A percentile compares a stretch with the other conserved stretches of the same genome.
phyloP scores from a whole-genome alignment of 2,797 vertebrate genomes.

The Apogon talboti region DNA sequence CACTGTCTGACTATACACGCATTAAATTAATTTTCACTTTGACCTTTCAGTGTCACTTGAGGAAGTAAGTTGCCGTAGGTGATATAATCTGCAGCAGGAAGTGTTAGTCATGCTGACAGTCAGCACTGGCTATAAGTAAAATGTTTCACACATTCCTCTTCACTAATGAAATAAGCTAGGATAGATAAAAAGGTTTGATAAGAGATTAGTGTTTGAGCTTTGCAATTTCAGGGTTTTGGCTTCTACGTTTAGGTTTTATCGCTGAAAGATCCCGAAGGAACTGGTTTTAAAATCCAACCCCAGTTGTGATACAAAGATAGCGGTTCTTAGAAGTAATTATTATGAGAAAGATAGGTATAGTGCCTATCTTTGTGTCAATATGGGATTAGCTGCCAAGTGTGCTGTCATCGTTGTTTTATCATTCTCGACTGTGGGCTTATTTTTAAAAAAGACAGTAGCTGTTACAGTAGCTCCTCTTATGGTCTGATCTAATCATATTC shows the following conservation, averaged over 20 bases:
- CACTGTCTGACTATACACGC: too few species aligned
- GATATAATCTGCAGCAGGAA: background rate
- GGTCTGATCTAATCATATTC: conserved; percentile 21
- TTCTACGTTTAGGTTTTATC: too few species aligned
- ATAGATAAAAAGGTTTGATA: background rate
- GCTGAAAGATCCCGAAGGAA: background rate
- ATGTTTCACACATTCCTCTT: background rate
- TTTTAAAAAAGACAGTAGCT: conserved; percentile 9
- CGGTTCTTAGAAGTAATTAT: background rate
- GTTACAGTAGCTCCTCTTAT: conserved; percentile 1
- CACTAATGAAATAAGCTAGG: background rate
- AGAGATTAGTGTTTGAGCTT: background rate
- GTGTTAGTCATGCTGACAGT: background rate
- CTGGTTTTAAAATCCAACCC: background rate
- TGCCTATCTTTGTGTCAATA: background rate
- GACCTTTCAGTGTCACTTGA: background rate
- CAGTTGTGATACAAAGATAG: background rate
- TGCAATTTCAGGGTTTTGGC: too few species aligned
- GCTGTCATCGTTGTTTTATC: conserved; percentile 16
- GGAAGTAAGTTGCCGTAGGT: background rate
- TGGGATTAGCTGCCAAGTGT: background rate
- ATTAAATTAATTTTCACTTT: background rate
- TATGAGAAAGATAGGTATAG: background rate
- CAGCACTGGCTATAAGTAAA: background rate
- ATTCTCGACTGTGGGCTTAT: background rate